These are phyloP conservation scores for Amiota communis DNA, from an alignment of 2,888 invertebrate species.

Conservation along the genomic window DNA sequence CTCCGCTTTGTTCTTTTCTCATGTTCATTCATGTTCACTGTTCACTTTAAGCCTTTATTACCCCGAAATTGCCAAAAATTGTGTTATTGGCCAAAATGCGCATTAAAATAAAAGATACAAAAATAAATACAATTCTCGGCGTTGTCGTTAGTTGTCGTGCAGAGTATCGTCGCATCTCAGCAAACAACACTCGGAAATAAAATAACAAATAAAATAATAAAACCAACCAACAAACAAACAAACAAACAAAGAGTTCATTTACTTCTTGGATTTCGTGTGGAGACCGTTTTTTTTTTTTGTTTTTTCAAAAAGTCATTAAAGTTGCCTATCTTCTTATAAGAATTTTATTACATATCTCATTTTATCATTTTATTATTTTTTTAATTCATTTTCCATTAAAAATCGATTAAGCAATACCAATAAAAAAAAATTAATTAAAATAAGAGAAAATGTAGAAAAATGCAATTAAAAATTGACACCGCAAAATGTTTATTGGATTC, in stretches of 20 bases:
- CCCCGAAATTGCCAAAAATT: constrained; percentile 15
- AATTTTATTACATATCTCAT: no score
- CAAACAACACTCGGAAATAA: no score
- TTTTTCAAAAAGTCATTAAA: background rate
- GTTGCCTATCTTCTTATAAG: no score
- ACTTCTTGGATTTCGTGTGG: constrained; percentile 54
- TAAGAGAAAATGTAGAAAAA: background rate
- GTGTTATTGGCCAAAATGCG: constrained; percentile 44
- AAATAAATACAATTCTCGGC: constrained; percentile 49
- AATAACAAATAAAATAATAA: no score
- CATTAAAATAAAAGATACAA: constrained; percentile 5
- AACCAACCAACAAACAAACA: constrained; percentile 45
- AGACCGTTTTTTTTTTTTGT: background rate
- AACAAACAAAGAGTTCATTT: constrained; percentile 62
- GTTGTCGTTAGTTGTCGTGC: constrained; percentile 24
- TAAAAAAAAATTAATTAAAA: background rate
- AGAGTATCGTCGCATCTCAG: background rate
- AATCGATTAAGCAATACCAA: constrained; percentile 55
- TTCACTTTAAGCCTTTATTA: constrained; percentile 22
- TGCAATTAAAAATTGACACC: constrained; percentile 23
- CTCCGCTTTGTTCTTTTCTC: background rate
- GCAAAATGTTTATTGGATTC: background rate
- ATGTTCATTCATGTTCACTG: background rate
- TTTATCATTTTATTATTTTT: background rate
- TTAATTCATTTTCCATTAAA: constrained; percentile 50